Evolutionary conservation across 2,797 vertebrate genomes (phyloP).

Genomic region (Synaphobranchus kaupii): DNA sequence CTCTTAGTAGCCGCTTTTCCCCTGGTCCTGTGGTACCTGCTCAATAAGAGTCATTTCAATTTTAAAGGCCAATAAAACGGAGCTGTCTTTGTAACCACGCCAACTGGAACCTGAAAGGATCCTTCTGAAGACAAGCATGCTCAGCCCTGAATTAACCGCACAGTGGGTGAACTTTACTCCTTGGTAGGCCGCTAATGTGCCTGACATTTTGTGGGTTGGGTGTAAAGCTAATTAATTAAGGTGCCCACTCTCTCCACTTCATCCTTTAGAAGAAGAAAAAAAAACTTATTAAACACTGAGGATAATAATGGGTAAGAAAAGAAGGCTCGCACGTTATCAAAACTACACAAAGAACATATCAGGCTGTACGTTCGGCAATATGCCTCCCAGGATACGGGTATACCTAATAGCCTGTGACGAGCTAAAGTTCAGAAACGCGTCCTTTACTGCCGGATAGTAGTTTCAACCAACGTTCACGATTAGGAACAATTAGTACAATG

Average conservation of each 20-base stretch:
- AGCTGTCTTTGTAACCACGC: neutral
- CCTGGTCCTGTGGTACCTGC: neutral
- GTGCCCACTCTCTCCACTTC: neutral
- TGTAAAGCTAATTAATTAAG: constrained; percentile 14
- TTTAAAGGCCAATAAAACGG: constrained; percentile 1
- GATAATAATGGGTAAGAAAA: neutral
- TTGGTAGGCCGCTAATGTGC: constrained; percentile 11
- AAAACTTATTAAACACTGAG: neutral
- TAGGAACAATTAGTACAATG: neutral
- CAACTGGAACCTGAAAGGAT: constrained; percentile 10
- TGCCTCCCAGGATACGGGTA: neutral
- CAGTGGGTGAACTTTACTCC: constrained; percentile 17
- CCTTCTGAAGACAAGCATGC: constrained; percentile 11
- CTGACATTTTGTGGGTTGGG: constrained; percentile 18
- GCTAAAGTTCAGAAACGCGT: neutral
- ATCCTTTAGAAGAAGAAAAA: neutral
- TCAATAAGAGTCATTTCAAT: constrained; percentile 5
- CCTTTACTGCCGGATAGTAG: neutral
- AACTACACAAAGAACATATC: neutral
- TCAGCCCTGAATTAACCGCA: neutral
- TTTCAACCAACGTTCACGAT: constrained; percentile 6
- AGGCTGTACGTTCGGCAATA: neutral
- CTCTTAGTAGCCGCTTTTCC: neutral
- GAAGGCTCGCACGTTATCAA: neutral
- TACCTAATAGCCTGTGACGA: neutral